Percentiles rank a stretch among this genome's conserved stretches.
Conservation (phyloP, 2,888 invertebrate species). For the Amphipoea oculea region DNA sequence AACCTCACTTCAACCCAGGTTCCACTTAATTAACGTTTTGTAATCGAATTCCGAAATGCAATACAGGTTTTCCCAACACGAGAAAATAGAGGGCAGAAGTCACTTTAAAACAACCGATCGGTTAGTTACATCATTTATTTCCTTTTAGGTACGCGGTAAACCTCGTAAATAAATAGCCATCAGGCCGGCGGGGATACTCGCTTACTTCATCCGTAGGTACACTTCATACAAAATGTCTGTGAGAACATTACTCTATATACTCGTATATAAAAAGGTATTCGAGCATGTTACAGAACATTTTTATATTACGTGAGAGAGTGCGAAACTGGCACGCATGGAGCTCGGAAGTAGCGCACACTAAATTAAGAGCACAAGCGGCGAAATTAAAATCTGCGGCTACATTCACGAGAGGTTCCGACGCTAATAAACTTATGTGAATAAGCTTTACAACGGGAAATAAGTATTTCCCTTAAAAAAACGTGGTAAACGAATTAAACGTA, state of each 20-base stretch:
- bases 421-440: conserved; percentile 81
- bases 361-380: conserved; percentile 79
- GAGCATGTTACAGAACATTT: conserved; percentile 47
- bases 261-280: conserved; percentile 42
- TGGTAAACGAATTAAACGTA: conserved; percentile 47
- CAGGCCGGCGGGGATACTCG: conserved; percentile 17
- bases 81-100: conserved; percentile 3
- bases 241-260: conserved; percentile 37
- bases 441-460: conserved; percentile 67
- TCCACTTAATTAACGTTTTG: conserved; percentile 1
- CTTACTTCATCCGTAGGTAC: conserved; percentile 13
- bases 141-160: conserved; percentile 22
- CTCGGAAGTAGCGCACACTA: conserved; percentile 73
- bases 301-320: conserved; percentile 53
- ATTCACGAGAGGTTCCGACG: conserved; percentile 73
- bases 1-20: background rate
- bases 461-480: conserved; percentile 57
- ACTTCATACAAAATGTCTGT: conserved; percentile 23
- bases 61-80: background rate
- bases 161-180: conserved; percentile 44
- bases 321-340: conserved; percentile 54
- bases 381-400: conserved; percentile 84
- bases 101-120: conserved; percentile 33
- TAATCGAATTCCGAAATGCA: conserved; percentile 6
- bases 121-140: conserved; percentile 37